Conservation (phyloP, 2,888 invertebrate species). For the Panzeria rudis region DNA sequence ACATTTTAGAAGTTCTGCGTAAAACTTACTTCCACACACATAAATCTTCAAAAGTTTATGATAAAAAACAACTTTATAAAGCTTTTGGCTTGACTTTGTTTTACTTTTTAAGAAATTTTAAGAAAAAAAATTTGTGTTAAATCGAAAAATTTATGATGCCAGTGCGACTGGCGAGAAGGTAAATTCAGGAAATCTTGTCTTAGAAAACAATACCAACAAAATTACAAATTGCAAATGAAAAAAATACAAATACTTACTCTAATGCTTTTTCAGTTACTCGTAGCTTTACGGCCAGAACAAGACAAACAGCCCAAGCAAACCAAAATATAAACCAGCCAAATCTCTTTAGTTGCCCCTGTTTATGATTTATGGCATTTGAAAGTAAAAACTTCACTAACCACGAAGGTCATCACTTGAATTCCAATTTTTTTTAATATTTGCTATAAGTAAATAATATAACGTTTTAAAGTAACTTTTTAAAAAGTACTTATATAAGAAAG, state of each 20-base stretch:
- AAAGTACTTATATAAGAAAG: neutral
- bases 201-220: slow-evolving; percentile 79
- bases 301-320: slow-evolving; percentile 44
- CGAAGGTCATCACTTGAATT: neutral
- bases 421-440: neutral
- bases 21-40: slow-evolving; percentile 26
- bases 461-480: no score
- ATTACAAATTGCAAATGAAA: slow-evolving; percentile 50
- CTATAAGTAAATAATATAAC: no score
- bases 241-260: slow-evolving; percentile 18
- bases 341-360: slow-evolving; percentile 69
- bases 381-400: slow-evolving; percentile 59
- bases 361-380: slow-evolving; percentile 73
- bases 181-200: slow-evolving; percentile 79
- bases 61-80: slow-evolving; percentile 12
- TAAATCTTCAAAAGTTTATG: slow-evolving; percentile 67
- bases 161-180: slow-evolving; percentile 73
- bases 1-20: neutral
- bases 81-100: slow-evolving; percentile 70
- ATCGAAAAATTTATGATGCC: slow-evolving; percentile 72
- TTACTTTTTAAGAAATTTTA: slow-evolving; percentile 50
- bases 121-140: slow-evolving; percentile 64
- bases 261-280: slow-evolving; percentile 31
- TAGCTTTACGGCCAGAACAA: slow-evolving; percentile 39
- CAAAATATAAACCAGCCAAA: slow-evolving; percentile 55